Conservation (phyloP, 1,140 invertebrate species). For the Macrostomum lignano region DNA sequence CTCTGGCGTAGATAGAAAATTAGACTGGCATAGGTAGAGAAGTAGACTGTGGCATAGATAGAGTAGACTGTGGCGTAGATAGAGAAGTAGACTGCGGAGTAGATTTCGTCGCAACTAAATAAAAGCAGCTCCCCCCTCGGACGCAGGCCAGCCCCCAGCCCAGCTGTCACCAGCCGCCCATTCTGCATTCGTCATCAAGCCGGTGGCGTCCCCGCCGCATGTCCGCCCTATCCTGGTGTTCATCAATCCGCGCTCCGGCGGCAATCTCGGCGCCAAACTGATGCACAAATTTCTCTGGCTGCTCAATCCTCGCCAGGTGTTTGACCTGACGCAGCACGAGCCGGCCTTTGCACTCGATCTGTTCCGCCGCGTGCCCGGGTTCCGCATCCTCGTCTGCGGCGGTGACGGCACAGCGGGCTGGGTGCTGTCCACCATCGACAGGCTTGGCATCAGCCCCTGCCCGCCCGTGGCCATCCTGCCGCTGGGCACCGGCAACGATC, state of each 20-base stretch:
- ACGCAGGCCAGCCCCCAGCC: no score
- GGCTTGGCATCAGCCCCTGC: constrained; percentile 44
- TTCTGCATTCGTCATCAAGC: no score
- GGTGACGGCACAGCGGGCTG: constrained; percentile 40
- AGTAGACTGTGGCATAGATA: no score
- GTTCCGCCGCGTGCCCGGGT: background rate
- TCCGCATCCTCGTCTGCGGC: constrained; percentile 14
- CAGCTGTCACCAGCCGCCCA: no score
- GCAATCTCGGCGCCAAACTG: constrained; percentile 46
- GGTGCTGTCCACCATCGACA: constrained; percentile 54
- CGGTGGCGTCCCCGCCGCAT: no score
- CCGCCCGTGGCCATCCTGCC: constrained; percentile 66
- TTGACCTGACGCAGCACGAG: constrained; percentile 62
- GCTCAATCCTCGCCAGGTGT: constrained; percentile 72
- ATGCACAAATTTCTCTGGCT: constrained; percentile 45
- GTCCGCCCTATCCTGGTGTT: constrained; percentile 56
- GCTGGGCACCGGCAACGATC: constrained; percentile 80
- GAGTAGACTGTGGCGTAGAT: no score
- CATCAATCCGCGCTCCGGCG: constrained; percentile 81
- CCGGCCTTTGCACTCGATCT: no score
- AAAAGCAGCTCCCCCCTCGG: no score
- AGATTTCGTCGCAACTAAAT: no score
- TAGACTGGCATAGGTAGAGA: no score
- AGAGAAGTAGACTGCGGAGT: no score
- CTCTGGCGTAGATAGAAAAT: no score